Evolutionary conservation across 2,113 vertebrate species (phyloP).

Genomic region (Clupea harengus): DNA sequence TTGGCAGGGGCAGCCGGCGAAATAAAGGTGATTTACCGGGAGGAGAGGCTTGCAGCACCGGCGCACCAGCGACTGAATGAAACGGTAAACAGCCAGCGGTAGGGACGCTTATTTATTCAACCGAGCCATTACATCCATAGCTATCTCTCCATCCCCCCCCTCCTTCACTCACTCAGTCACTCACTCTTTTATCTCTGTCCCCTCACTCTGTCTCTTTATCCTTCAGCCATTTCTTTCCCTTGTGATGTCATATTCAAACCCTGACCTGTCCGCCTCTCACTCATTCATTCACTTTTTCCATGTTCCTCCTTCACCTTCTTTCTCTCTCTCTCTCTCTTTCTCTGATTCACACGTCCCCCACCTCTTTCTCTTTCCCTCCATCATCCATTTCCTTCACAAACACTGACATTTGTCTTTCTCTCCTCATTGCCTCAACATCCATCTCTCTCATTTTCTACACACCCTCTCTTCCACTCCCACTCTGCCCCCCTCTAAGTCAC

Average conservation of each 20-base stretch:
- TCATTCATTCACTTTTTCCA: background rate
- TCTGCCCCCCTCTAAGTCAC: background rate
- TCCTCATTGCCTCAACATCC: background rate
- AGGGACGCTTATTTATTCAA: slow-evolving; percentile 5
- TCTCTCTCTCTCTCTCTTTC: background rate
- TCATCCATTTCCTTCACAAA: background rate
- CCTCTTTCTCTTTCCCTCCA: background rate
- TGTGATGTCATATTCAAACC: background rate
- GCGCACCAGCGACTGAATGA: slow-evolving; percentile 43
- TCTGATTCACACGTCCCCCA: background rate
- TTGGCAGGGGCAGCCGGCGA: slow-evolving; percentile 31
- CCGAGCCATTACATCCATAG: slow-evolving; percentile 20
- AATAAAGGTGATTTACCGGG: slow-evolving; percentile 49
- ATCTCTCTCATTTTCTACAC: background rate
- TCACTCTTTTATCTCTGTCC: background rate
- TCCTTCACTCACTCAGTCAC: background rate
- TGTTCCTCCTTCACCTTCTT: background rate
- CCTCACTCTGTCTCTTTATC: background rate
- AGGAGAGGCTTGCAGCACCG: slow-evolving; percentile 26
- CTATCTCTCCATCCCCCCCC: background rate
- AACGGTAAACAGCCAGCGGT: slow-evolving; percentile 29
- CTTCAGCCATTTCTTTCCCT: background rate
- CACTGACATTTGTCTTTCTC: background rate
- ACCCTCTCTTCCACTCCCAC: background rate
- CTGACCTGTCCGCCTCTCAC: background rate